These are phyloP conservation scores for Nyctereutes procyonoides DNA, from an alignment of 2,113 vertebrate genomes.

Conservation along the genomic window DNA sequence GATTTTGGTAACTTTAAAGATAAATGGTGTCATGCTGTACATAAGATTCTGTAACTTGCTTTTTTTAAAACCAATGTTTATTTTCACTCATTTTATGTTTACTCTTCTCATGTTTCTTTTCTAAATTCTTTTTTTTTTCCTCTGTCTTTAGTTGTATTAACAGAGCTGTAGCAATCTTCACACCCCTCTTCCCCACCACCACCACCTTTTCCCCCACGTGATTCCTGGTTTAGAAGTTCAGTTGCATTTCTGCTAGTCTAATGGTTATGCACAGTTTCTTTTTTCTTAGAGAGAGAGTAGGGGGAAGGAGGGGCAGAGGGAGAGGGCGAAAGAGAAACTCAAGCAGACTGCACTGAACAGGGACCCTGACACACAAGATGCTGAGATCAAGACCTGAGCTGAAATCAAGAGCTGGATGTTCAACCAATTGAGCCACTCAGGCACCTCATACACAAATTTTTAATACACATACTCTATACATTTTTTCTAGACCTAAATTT, in stretches of 20 bases:
- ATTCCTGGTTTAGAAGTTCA: neutral
- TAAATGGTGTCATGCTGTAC: neutral
- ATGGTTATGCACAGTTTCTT: neutral
- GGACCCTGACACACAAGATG: neutral
- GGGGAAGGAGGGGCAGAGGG: neutral
- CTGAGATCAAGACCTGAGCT: neutral
- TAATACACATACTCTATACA: neutral
- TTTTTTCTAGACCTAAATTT: slow-evolving; percentile 32
- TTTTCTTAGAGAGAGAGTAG: neutral
- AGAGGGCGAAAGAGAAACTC: neutral
- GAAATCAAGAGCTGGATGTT: neutral
- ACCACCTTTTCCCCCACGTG: neutral
- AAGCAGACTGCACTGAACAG: neutral
- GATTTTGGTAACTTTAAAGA: neutral
- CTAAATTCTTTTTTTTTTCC: neutral
- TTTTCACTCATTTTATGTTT: slow-evolving; percentile 6
- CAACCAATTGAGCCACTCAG: neutral
- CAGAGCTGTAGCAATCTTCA: neutral
- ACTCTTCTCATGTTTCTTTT: neutral
- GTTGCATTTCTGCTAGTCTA: slow-evolving; percentile 9
- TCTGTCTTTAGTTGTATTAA: neutral
- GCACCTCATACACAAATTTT: neutral
- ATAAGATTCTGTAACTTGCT: neutral
- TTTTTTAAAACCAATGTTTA: neutral
- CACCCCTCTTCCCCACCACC: neutral